Conservation (phyloP, 2,888 invertebrate species). For the Clostera curtula region DNA sequence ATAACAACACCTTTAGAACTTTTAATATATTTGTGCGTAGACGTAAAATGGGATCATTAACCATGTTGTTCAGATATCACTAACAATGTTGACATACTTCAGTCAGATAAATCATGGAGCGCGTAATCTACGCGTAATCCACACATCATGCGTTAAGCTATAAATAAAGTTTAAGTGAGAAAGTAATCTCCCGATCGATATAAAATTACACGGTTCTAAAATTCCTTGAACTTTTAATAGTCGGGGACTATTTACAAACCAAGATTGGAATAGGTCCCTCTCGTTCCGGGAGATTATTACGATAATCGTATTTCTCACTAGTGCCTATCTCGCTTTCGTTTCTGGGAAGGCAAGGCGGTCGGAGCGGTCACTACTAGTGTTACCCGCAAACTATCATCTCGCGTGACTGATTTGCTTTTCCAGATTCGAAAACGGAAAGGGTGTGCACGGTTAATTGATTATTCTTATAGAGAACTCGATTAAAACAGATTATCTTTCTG, state of each 20-base stretch:
- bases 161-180: background rate
- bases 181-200: no score
- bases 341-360: conserved; percentile 58
- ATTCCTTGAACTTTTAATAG: conserved; percentile 23
- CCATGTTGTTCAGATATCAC: no score
- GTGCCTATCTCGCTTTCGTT: conserved; percentile 66
- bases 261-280: conserved; percentile 50
- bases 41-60: no score
- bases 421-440: conserved; percentile 41
- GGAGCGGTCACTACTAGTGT: conserved; percentile 39
- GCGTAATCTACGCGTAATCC: no score
- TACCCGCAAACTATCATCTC: conserved; percentile 65
- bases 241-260: conserved; percentile 39
- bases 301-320: conserved; percentile 68
- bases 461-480: conserved; percentile 6
- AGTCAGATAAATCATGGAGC: no score
- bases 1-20: no score
- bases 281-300: conserved; percentile 66
- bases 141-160: no score
- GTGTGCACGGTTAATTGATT: conserved; percentile 3
- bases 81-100: no score
- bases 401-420: conserved; percentile 62
- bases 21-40: no score
- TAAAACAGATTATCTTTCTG: no score
- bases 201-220: conserved; percentile 12